phyloP scores from a whole-genome alignment of 2,113 vertebrate genomes.

The Oophaga pumilio region DNA sequence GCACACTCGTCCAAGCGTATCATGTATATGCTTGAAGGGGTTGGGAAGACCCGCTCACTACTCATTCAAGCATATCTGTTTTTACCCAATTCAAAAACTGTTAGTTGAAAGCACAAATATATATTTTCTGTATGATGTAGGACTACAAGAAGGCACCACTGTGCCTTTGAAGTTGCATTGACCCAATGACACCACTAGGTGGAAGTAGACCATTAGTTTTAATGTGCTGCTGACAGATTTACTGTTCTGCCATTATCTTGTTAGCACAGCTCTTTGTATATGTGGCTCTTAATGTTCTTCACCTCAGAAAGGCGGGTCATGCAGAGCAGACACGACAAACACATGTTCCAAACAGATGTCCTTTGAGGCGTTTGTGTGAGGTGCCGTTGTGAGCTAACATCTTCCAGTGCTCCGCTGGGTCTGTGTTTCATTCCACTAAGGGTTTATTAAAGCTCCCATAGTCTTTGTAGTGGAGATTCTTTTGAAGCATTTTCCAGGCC shows the following conservation, averaged over 20 bases:
- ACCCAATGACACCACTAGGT: constrained; percentile 20
- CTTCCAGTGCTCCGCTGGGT: constrained; percentile 36
- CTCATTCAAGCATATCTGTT: no score
- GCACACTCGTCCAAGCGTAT: no score
- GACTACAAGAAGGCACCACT: not conserved
- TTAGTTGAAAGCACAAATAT: no score
- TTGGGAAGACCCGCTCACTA: no score
- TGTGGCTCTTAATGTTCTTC: constrained; percentile 33
- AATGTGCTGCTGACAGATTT: not conserved
- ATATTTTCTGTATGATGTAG: not conserved
- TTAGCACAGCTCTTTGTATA: constrained; percentile 18
- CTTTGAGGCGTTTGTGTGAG: constrained; percentile 28
- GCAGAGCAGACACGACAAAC: constrained; percentile 25
- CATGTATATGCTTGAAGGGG: no score
- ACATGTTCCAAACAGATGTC: constrained; percentile 46
- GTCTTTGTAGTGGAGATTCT: constrained; percentile 51
- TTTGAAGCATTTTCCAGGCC: constrained; percentile 46
- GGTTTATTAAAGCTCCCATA: constrained; percentile 36
- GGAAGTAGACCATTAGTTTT: constrained; percentile 28
- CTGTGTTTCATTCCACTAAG: constrained; percentile 45
- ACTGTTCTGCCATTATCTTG: not conserved
- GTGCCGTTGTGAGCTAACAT: constrained; percentile 49
- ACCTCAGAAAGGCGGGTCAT: constrained; percentile 28
- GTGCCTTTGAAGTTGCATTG: not conserved
- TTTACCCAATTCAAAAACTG: no score